Conservation (phyloP, 1,140 invertebrate genomes). For the Drosophila neocordata region DNA sequence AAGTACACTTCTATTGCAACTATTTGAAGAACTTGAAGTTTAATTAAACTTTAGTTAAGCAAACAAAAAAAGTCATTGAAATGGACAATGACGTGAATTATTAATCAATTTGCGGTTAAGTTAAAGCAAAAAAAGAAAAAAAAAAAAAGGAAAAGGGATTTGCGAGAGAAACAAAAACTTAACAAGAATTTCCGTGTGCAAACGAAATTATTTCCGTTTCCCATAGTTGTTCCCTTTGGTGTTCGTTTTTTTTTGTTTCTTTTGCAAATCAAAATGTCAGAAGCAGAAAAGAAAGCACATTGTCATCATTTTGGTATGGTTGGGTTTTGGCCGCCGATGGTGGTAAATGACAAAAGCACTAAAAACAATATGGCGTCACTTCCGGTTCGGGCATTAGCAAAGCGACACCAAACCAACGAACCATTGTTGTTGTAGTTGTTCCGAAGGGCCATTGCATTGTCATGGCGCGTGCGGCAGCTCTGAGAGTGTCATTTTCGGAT, state of each 20-base stretch:
- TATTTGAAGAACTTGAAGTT: conserved; percentile 61
- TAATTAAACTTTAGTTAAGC: conserved; percentile 65
- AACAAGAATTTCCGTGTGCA: conserved; percentile 42
- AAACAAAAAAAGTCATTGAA: conserved; percentile 33
- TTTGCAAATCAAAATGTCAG: conserved; percentile 10
- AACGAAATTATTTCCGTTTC: conserved; percentile 56
- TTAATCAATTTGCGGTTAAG: conserved; percentile 75
- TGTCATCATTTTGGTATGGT: conserved; percentile 50
- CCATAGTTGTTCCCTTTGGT: conserved; percentile 11
- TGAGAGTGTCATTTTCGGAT: conserved; percentile 60
- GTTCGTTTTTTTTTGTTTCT: conserved; percentile 24
- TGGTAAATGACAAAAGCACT: conserved; percentile 63
- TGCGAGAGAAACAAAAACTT: conserved; percentile 18
- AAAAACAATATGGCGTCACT: conserved; percentile 78
- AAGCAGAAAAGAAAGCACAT: conserved; percentile 38
- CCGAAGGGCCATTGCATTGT: conserved; percentile 46
- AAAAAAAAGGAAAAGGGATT: conserved; percentile 12
- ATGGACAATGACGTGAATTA: conserved; percentile 69
- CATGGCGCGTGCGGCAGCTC: conserved; percentile 60
- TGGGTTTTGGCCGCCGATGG: conserved; percentile 24
- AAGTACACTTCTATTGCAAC: conserved; percentile 45
- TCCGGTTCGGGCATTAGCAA: conserved; percentile 65
- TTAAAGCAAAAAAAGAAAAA: conserved; percentile 28
- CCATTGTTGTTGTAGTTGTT: conserved; percentile 2
- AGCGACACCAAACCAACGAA: conserved; percentile 5